phyloP scores from a whole-genome alignment of 2,797 vertebrate genomes.

The Lepilemur septentrionalis region DNA sequence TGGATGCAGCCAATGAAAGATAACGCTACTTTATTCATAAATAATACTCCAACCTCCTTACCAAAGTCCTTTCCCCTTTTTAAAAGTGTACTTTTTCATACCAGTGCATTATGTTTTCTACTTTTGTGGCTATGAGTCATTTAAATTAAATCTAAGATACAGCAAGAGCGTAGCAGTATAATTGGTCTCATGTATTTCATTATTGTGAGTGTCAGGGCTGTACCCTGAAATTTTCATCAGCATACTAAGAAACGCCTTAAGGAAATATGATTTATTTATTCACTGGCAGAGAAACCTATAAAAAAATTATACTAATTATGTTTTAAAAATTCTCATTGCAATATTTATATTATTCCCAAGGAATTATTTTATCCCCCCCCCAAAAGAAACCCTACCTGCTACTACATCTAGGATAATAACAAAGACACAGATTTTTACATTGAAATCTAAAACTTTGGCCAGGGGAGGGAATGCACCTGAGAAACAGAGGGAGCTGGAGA shows the following conservation, averaged over 20 bases:
- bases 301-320: conserved; percentile 59
- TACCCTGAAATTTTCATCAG: conserved; percentile 65
- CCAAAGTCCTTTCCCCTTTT: neutral
- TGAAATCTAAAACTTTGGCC: neutral
- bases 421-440: neutral
- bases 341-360: conserved; percentile 45
- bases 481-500: neutral
- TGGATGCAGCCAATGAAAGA: neutral
- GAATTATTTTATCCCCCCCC: neutral
- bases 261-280: conserved; percentile 75
- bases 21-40: neutral
- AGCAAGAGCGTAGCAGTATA: conserved; percentile 45
- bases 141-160: conserved; percentile 68
- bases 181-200: conserved; percentile 54
- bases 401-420: conserved; percentile 42
- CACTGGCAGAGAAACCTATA: conserved; percentile 67
- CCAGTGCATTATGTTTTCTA: conserved; percentile 2
- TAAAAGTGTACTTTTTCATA: neutral
- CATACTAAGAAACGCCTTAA: conserved; percentile 69
- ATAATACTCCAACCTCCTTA: neutral
- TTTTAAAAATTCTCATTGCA: conserved; percentile 70
- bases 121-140: conserved; percentile 29
- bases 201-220: conserved; percentile 49
- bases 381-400: neutral
- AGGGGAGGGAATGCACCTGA: neutral